Evolutionary conservation across 1,140 invertebrate species (phyloP).

Genomic region (Nasonia giraulti): DNA sequence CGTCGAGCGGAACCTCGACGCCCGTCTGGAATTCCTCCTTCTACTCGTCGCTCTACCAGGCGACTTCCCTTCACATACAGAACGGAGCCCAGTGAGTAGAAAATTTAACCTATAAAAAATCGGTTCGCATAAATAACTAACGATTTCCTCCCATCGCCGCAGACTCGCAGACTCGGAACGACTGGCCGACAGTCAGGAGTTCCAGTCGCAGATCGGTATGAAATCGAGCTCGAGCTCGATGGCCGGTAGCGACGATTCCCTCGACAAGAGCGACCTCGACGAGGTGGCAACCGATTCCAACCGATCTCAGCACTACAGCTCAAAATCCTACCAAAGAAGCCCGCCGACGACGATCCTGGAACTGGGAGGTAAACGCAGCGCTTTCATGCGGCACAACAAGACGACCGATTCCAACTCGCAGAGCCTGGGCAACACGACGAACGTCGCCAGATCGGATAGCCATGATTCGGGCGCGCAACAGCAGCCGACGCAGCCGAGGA

Average conservation of each 20-base stretch:
- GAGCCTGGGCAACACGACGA: constrained; percentile 20
- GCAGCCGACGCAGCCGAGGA: constrained; percentile 71
- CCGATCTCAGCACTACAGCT: constrained; percentile 48
- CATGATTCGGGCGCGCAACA: constrained; percentile 54
- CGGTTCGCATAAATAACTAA: background rate
- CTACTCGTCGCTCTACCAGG: constrained; percentile 71
- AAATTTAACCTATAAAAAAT: too few relatives aligned
- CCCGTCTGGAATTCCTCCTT: constrained; percentile 70
- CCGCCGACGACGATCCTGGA: constrained; percentile 65
- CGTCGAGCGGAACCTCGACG: constrained; percentile 61
- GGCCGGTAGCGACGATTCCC: constrained; percentile 78
- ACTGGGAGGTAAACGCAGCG: constrained; percentile 66
- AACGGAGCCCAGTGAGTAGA: constrained; percentile 66
- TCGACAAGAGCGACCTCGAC: constrained; percentile 77
- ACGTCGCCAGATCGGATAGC: constrained; percentile 49
- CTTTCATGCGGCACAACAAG: constrained; percentile 64
- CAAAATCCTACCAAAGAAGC: constrained; percentile 65
- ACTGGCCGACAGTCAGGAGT: constrained; percentile 69
- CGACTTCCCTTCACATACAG: constrained; percentile 68
- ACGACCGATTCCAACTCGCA: background rate
- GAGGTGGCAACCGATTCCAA: constrained; percentile 63
- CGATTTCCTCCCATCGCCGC: background rate
- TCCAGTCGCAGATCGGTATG: constrained; percentile 65
- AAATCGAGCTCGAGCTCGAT: constrained; percentile 74
- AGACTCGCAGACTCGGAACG: constrained; percentile 75